Percentiles rank a stretch among this genome's conserved stretches.
Conservation (phyloP, 2,113 vertebrate genomes). For the Perognathus longimembris region DNA sequence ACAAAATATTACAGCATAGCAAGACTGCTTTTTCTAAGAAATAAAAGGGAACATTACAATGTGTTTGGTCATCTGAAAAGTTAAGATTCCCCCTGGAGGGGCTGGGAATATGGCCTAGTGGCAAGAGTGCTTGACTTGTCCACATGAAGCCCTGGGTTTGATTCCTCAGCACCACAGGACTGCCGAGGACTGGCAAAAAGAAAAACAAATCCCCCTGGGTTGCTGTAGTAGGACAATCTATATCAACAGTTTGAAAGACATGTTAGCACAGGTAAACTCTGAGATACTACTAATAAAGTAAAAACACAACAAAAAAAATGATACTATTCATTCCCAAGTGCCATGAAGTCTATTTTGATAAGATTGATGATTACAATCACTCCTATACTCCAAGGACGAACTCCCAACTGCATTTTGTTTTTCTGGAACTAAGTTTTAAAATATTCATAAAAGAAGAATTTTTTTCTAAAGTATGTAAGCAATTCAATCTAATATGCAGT, state of each 20-base stretch:
- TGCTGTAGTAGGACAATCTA: no score
- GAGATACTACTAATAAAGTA: no score
- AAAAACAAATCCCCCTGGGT: no score
- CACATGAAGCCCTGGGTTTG: no score
- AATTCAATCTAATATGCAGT: neutral
- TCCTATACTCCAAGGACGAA: neutral
- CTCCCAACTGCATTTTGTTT: neutral
- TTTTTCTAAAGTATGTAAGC: neutral
- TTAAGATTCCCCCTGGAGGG: neutral
- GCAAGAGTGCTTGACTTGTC: no score
- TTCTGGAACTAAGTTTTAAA: neutral
- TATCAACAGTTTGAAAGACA: no score
- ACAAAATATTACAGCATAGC: neutral
- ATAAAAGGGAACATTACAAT: neutral
- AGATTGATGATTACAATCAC: neutral
- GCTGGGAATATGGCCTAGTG: no score
- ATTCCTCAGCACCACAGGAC: no score
- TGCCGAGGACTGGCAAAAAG: no score
- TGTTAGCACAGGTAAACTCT: no score
- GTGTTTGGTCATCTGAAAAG: neutral
- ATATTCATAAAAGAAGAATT: neutral
- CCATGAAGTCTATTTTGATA: neutral
- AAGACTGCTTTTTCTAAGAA: neutral
- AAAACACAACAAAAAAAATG: no score
- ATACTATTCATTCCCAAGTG: neutral